These are phyloP conservation scores for Drosophila macrospina DNA, from an alignment of 2,888 invertebrate species.

Conservation along the genomic window DNA sequence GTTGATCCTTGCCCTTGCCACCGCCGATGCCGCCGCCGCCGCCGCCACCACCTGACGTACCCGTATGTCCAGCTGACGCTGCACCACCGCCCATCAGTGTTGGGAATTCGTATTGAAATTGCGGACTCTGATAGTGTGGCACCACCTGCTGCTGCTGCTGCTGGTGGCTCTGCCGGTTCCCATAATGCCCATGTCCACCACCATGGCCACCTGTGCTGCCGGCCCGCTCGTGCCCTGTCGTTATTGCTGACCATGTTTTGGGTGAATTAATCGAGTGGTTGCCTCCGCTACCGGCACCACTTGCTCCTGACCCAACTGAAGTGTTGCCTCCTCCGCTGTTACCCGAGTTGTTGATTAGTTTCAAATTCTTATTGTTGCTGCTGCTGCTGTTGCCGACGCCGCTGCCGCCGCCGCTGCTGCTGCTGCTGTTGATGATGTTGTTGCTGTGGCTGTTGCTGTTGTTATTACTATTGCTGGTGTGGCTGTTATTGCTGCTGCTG, in stretches of 20 bases:
- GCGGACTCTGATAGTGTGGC: constrained; percentile 92
- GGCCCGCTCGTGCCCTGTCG: constrained; percentile 86
- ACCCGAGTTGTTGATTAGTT: constrained; percentile 77
- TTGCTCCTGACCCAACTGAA: constrained; percentile 12
- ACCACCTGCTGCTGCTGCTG: constrained; percentile 84
- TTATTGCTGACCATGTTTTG: constrained; percentile 88
- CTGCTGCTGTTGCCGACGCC: constrained; percentile 52
- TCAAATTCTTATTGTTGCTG: constrained; percentile 74
- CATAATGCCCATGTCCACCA: constrained; percentile 43
- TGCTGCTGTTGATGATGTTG: constrained; percentile 44
- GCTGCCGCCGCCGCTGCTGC: constrained; percentile 55
- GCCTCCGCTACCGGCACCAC: constrained; percentile 32
- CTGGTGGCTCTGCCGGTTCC: constrained; percentile 60
- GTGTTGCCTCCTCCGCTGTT: constrained; percentile 25
- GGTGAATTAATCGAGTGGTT: constrained; percentile 85
- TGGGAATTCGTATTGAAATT: constrained; percentile 98
- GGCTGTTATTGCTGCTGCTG: constrained; percentile 52
- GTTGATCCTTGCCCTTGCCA: constrained; percentile 52
- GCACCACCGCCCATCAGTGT: constrained; percentile 86
- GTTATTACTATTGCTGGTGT: constrained; percentile 36
- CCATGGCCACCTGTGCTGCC: constrained; percentile 48
- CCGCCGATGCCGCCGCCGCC: constrained; percentile 36
- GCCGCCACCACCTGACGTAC: constrained; percentile 31
- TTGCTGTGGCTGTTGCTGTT: constrained; percentile 45
- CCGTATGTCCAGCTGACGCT: constrained; percentile 70